phyloP scores from a whole-genome alignment of 1,140 invertebrate genomes.

The Trachelipus rathkii region DNA sequence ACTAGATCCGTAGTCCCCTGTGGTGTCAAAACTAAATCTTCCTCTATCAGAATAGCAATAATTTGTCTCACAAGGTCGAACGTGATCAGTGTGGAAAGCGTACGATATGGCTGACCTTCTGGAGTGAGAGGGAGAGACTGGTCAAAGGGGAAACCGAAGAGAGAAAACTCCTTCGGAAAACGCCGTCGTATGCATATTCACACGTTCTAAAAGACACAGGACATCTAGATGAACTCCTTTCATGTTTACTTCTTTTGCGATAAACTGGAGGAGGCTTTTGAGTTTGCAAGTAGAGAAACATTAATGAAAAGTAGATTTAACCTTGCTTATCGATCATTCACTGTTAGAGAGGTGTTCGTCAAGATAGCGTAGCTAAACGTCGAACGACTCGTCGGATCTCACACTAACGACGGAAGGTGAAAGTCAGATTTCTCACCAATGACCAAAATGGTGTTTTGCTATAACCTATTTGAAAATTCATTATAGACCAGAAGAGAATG shows the following conservation, averaged over 20 bases:
- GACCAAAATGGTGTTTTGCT: no score
- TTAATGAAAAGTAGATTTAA: neutral
- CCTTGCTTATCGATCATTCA: neutral
- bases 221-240: constrained; percentile 32
- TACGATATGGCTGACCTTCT: neutral
- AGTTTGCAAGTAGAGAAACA: neutral
- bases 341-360: neutral
- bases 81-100: neutral
- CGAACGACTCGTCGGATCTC: no score
- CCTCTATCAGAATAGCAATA: neutral
- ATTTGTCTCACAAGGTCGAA: neutral
- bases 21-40: neutral
- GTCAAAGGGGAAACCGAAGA: neutral
- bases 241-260: constrained; percentile 32
- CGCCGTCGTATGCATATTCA: constrained; percentile 28
- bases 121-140: neutral
- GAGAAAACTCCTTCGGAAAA: constrained; percentile 27
- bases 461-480: no score
- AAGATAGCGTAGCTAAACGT: no score
- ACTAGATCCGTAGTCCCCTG: neutral
- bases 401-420: no score
- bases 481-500: no score
- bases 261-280: neutral
- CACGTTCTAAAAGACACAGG: constrained; percentile 32
- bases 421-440: no score